These are phyloP conservation scores for Etheostoma perlongum DNA, from an alignment of 2,797 vertebrate genomes.

Conservation along the genomic window DNA sequence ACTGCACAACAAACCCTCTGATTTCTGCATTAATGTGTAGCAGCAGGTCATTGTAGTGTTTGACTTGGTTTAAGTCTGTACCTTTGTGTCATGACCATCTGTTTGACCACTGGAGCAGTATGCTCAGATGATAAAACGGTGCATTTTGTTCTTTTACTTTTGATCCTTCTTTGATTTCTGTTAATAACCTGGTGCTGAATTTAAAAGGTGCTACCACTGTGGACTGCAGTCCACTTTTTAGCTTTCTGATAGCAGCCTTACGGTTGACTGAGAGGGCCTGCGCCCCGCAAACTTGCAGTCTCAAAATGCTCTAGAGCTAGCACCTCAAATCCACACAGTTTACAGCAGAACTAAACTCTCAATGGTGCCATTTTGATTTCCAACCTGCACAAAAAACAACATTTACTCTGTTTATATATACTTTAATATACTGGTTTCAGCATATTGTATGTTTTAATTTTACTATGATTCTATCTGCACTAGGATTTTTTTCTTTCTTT, in stretches of 20 bases:
- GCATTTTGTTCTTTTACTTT: conserved; percentile 70
- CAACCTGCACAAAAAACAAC: conserved; percentile 70
- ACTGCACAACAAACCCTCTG: conserved; percentile 70
- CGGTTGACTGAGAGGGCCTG: conserved; percentile 72
- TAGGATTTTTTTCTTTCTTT: conserved; percentile 60
- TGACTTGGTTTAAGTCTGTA: conserved; percentile 74
- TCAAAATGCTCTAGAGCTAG: conserved; percentile 79
- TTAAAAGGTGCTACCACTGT: conserved; percentile 86
- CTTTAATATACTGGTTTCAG: conserved; percentile 65
- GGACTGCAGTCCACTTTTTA: conserved; percentile 77
- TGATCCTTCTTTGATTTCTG: conserved; percentile 56
- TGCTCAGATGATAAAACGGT: conserved; percentile 75
- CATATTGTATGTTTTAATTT: conserved; percentile 59
- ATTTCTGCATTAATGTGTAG: conserved; percentile 79
- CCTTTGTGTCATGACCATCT: conserved; percentile 72
- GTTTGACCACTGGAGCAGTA: conserved; percentile 69
- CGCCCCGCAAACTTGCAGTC: conserved; percentile 70
- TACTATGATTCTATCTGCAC: conserved; percentile 71
- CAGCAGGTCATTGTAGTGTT: conserved; percentile 74
- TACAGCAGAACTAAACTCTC: conserved; percentile 84
- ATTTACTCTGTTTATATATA: conserved; percentile 52
- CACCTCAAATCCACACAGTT: conserved; percentile 85
- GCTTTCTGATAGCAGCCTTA: conserved; percentile 78
- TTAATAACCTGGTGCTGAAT: conserved; percentile 87
- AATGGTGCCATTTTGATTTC: conserved; percentile 85